Percentiles rank a stretch among this genome's conserved stretches.
These are phyloP conservation scores for Oryzias woworae DNA, from an alignment of 2,113 vertebrate species.

Conservation along the genomic window DNA sequence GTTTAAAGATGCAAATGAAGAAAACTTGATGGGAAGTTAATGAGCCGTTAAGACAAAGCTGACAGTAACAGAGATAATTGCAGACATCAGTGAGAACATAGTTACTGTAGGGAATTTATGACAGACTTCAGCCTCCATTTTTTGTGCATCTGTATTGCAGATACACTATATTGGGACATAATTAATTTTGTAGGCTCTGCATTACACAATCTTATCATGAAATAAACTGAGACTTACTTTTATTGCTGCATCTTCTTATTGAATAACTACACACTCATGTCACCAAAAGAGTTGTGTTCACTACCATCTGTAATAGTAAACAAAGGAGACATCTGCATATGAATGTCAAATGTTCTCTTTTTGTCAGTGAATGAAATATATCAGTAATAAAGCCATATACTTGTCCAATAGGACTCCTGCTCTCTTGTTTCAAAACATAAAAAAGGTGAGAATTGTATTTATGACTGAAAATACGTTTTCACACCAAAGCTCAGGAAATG, in stretches of 20 bases:
- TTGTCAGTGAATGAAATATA: background rate
- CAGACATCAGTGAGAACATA: no score
- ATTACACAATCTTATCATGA: no score
- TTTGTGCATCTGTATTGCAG: no score
- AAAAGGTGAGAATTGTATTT: background rate
- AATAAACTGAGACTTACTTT: no score
- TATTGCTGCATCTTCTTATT: background rate
- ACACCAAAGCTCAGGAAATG: background rate
- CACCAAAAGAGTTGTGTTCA: background rate
- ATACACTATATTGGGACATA: no score
- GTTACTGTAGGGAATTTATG: no score
- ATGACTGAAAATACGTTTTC: background rate
- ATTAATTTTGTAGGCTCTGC: no score
- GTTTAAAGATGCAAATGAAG: no score
- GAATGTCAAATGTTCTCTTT: background rate
- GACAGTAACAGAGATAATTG: no score
- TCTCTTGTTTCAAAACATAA: background rate
- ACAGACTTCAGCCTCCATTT: no score
- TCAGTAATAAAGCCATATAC: constrained; percentile 1
- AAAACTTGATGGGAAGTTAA: no score
- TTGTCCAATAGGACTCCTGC: background rate
- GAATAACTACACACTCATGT: background rate
- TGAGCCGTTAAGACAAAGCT: no score
- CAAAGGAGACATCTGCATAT: background rate
- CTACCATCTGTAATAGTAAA: background rate